A percentile compares a stretch with the other conserved stretches of the same genome.
These are phyloP conservation scores for Emydoidea blandingii DNA, from an alignment of 2,797 vertebrate genomes.

Conservation along the genomic window DNA sequence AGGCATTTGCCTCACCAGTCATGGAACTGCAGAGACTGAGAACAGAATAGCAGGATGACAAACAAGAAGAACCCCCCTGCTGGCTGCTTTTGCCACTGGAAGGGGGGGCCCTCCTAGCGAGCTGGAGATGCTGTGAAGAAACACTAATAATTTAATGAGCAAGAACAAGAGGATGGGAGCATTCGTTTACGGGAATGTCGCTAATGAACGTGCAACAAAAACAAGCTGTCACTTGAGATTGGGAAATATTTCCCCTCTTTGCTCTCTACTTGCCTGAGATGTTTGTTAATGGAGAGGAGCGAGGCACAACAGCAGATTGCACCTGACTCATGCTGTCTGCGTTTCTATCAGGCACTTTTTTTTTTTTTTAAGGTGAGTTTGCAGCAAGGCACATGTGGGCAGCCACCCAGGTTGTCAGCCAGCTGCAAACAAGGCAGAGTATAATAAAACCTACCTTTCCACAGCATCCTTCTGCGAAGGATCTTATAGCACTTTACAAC, in stretches of 20 bases:
- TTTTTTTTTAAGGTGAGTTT: fast-evolving
- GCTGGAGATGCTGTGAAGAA: not conserved
- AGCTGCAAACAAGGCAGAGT: not conserved
- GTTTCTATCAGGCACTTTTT: not conserved
- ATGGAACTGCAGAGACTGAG: fast-evolving
- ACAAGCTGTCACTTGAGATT: slow-evolving; percentile 1
- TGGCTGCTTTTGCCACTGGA: not conserved
- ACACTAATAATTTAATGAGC: not conserved
- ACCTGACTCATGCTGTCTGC: not conserved
- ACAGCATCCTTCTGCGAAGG: not conserved
- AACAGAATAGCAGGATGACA: not conserved
- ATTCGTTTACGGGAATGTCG: not conserved
- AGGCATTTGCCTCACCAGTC: fast-evolving
- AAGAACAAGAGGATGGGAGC: not conserved
- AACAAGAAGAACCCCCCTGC: not conserved
- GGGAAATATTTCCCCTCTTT: not conserved
- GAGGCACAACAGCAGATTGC: slow-evolving; percentile 32
- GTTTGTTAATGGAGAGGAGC: slow-evolving; percentile 19
- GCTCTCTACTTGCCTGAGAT: fast-evolving
- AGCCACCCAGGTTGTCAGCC: not conserved
- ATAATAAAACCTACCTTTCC: not conserved
- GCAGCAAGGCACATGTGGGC: not conserved
- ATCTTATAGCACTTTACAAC: not conserved
- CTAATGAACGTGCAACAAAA: not conserved
- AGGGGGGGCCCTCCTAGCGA: not conserved